Conservation (phyloP, 2,797 vertebrate genomes). For the Phoebastria nigripes region DNA sequence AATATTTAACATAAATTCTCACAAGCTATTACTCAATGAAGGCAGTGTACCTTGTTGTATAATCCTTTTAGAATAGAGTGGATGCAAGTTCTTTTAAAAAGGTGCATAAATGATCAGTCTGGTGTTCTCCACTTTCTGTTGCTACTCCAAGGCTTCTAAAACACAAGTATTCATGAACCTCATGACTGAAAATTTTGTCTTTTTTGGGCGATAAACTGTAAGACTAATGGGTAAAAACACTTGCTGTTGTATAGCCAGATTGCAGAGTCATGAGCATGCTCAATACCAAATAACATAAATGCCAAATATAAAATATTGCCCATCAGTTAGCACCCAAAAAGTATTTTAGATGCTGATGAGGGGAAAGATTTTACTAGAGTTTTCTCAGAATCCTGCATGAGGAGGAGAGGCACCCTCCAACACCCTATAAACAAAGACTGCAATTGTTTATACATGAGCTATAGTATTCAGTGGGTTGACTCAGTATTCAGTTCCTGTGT, state of each 20-base stretch:
- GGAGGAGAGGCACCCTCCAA: background rate
- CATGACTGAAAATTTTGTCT: constrained; percentile 29
- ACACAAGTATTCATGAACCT: constrained; percentile 23
- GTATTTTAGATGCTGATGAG: constrained; percentile 31
- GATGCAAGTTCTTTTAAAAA: background rate
- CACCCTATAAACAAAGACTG: constrained; percentile 16
- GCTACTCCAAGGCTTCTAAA: constrained; percentile 31
- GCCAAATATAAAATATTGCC: constrained; percentile 25
- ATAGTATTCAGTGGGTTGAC: constrained; percentile 28
- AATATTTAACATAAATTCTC: constrained; percentile 1
- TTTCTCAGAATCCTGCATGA: constrained; percentile 13
- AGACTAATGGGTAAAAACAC: constrained; percentile 28
- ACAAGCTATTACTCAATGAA: background rate
- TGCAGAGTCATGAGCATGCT: constrained; percentile 11
- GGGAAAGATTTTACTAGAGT: constrained; percentile 35
- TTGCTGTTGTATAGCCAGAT: constrained; percentile 26
- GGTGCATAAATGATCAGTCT: background rate
- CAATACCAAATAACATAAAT: constrained; percentile 38
- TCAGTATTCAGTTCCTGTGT: constrained; percentile 36
- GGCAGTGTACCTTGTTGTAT: background rate
- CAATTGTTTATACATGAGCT: constrained; percentile 27
- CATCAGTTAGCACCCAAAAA: constrained; percentile 32
- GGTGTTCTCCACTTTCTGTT: background rate
- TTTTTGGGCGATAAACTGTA: constrained; percentile 9
- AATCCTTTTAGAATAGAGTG: background rate